Evolutionary conservation across 2,888 invertebrate genomes (phyloP).

Genomic region (Ischnus inquisitorius): DNA sequence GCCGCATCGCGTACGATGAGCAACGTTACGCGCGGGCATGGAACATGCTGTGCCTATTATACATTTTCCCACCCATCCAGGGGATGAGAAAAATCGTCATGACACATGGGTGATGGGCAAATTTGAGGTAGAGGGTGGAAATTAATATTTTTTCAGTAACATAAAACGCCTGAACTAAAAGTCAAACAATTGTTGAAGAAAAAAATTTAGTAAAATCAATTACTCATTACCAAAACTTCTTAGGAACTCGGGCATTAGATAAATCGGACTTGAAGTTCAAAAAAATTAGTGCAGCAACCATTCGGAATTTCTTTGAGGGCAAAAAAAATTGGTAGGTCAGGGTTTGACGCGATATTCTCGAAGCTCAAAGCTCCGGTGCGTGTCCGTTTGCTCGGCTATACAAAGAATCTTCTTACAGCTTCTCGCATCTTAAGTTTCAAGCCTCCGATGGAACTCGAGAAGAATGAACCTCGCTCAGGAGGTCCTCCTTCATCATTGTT

Average conservation of each 20-base stretch:
- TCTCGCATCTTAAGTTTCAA: conserved; percentile 24
- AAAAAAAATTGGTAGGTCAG: conserved; percentile 59
- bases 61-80: conserved; percentile 18
- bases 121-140: background rate
- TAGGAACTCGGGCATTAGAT: background rate
- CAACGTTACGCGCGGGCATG: conserved; percentile 32
- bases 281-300: conserved; percentile 13
- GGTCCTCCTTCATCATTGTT: conserved; percentile 57
- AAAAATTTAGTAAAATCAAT: background rate
- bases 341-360: conserved; percentile 37
- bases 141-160: background rate
- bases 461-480: conserved; percentile 57
- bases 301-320: conserved; percentile 43
- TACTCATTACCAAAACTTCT: too few species aligned
- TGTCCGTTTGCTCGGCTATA: conserved; percentile 17
- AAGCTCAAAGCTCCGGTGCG: conserved; percentile 26
- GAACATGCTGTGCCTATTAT: conserved; percentile 52
- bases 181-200: background rate
- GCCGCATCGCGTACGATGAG: conserved; percentile 39
- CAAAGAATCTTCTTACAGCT: conserved; percentile 44
- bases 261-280: background rate
- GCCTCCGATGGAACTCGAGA: conserved; percentile 34
- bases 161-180: background rate
- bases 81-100: conserved; percentile 17
- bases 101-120: background rate